Conservation (phyloP, 35 echinoderm and acorn worm genomes). For the Holothuria glaberrima region DNA sequence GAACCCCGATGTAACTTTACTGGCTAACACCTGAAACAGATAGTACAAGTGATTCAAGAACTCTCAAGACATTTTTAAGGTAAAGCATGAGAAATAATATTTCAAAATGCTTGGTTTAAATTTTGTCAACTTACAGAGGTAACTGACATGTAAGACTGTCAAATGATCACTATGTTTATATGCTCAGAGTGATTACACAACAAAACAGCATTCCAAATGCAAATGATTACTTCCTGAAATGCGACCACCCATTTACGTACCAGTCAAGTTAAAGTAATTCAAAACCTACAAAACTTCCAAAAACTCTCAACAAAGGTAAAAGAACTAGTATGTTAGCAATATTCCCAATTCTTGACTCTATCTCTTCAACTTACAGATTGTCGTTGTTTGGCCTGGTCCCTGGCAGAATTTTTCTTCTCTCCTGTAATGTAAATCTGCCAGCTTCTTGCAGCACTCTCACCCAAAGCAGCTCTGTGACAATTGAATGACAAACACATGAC, state of each 20-base stretch:
- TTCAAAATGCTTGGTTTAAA: no score
- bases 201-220: no score
- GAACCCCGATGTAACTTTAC: constrained; percentile 76
- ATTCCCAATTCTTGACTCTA: no score
- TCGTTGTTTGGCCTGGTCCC: constrained; percentile 74
- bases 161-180: no score
- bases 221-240: not conserved
- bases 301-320: not conserved
- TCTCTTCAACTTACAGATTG: constrained; percentile 71
- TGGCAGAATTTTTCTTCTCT: constrained; percentile 81
- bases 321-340: not conserved
- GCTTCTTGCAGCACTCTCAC: constrained; percentile 76
- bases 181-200: no score
- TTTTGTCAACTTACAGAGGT: no score
- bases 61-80: no score
- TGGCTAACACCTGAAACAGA: constrained; percentile 60
- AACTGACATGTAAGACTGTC: no score
- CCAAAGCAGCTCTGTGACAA: constrained; percentile 79
- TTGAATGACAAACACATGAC: not conserved
- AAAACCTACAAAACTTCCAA: not conserved
- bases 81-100: no score
- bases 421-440: constrained; percentile 81
- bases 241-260: not conserved
- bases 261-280: no score
- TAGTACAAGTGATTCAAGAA: no score